Conservation (phyloP, 2,113 vertebrate genomes). For the Prunella himalayana region DNA sequence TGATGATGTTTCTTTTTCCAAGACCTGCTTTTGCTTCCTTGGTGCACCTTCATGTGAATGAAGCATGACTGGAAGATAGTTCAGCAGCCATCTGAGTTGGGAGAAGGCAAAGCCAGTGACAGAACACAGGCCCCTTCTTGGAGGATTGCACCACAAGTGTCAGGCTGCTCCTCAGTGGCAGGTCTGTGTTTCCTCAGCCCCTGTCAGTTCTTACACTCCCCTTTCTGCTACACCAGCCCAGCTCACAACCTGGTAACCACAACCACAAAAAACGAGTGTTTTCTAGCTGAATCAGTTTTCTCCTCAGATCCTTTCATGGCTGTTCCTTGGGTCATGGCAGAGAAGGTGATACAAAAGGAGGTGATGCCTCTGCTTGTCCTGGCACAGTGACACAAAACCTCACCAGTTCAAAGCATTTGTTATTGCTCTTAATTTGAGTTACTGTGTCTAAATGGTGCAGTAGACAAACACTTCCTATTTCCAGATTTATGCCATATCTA, state of each 20-base stretch:
- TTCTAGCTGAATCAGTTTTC: background rate
- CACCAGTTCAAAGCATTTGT: background rate
- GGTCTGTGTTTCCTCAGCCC: background rate
- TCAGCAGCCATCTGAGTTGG: background rate
- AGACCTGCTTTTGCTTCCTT: background rate
- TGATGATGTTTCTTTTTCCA: background rate
- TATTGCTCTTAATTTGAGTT: background rate
- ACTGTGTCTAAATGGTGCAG: background rate
- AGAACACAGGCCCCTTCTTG: background rate
- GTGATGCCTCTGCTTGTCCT: background rate
- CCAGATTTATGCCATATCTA: background rate
- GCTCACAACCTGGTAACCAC: background rate
- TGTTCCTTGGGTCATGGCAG: background rate
- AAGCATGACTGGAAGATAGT: background rate
- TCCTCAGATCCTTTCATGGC: background rate
- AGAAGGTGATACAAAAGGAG: background rate
- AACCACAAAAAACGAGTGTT: background rate
- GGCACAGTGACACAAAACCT: background rate
- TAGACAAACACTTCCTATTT: background rate
- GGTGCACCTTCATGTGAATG: rapidly evolving
- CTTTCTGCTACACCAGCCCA: background rate
- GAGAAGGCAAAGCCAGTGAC: background rate
- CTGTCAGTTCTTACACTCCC: background rate
- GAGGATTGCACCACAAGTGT: background rate
- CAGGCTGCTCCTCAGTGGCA: background rate